phyloP scores from a whole-genome alignment of 2,888 invertebrate genomes.

The Prosopocoilus inquinatus region DNA sequence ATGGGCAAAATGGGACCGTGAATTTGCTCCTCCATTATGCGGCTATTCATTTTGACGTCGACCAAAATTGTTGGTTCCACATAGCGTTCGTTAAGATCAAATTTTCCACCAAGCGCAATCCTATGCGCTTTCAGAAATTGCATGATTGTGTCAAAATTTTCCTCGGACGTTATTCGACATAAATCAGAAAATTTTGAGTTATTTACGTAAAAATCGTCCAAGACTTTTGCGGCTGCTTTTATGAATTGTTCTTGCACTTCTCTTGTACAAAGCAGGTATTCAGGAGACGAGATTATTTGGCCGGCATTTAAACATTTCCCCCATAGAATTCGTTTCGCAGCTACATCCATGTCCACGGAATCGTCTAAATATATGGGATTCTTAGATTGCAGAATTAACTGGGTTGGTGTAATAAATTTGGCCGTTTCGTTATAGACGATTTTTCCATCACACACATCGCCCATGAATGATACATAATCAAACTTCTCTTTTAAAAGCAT shows the following conservation, averaged over 20 bases:
- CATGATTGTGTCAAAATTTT: slow-evolving; percentile 74
- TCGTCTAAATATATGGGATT: slow-evolving; percentile 92
- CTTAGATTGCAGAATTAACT: slow-evolving; percentile 80
- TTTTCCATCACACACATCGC: slow-evolving; percentile 81
- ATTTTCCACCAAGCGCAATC: slow-evolving; percentile 76
- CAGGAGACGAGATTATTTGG: slow-evolving; percentile 96
- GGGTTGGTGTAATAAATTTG: slow-evolving; percentile 87
- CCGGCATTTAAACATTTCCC: slow-evolving; percentile 92
- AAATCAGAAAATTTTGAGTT: slow-evolving; percentile 75
- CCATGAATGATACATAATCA: slow-evolving; percentile 97
- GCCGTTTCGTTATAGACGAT: slow-evolving; percentile 88
- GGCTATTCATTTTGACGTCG: slow-evolving; percentile 72
- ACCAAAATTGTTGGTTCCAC: slow-evolving; percentile 82
- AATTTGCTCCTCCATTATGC: slow-evolving; percentile 87
- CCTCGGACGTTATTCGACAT: slow-evolving; percentile 79
- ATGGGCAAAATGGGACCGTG: slow-evolving; percentile 96
- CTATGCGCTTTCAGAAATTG: slow-evolving; percentile 68
- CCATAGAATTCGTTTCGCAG: slow-evolving; percentile 86
- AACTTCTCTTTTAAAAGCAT: slow-evolving; percentile 65
- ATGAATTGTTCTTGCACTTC: slow-evolving; percentile 66
- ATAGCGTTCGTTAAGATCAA: slow-evolving; percentile 65
- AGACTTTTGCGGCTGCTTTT: slow-evolving; percentile 55
- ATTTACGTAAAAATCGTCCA: slow-evolving; percentile 82
- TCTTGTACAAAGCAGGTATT: slow-evolving; percentile 86
- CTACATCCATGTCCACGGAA: slow-evolving; percentile 72